Base-by-base conservation (phyloP, 1,140 invertebrate species). In the Macrocentrus cingulum region DNA sequence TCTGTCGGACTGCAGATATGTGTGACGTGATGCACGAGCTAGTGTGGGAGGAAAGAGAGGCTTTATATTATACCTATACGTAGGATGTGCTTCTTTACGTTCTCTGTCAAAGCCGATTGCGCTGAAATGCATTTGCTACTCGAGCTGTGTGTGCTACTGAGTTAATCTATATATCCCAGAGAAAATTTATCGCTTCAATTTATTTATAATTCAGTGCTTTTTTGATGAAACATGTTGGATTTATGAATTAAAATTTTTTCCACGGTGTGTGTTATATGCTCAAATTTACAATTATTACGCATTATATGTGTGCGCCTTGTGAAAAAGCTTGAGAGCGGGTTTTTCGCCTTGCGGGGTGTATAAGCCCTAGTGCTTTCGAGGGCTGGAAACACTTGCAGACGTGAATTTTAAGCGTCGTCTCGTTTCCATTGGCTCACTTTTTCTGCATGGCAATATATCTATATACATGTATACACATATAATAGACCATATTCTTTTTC, bases 101-200 rank as follows among this genome's bases (percentile, higher is more conserved):
- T n/a, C n/a, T 48, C 63, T 64, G 60, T 69, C 68, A 69, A 71
- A 71, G 69, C 60, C 37, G 56, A 51, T 54, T 62, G 60, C 59
- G 64, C 57, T 61, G 32, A 11, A 18, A 39, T 25, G 37, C 34
- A 49, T n/a, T n/a, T n/a, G n/a, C n/a, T n/a, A n/a, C n/a, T n/a
- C n/a, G n/a, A n/a, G n/a, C n/a, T n/a, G n/a, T n/a, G n/a, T n/a
- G n/a, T n/a, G n/a, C n/a, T n/a, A n/a, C n/a, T n/a, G n/a, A n/a
- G n/a, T n/a, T n/a, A n/a, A n/a, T n/a, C n/a, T n/a, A n/a, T n/a
- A n/a, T n/a, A n/a, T n/a, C n/a, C n/a, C n/a, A n/a, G n/a, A n/a
- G n/a, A n/a, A n/a, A n/a, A n/a, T n/a, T n/a, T n/a, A n/a, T n/a
- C n/a, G n/a, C n/a, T n/a, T n/a, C n/a, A n/a, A n/a, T n/a, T n/a